A percentile compares a stretch with the other conserved stretches of the same genome.
Evolutionary conservation across 1,140 invertebrate genomes (phyloP).

Genomic region (Heliothis subflexa): DNA sequence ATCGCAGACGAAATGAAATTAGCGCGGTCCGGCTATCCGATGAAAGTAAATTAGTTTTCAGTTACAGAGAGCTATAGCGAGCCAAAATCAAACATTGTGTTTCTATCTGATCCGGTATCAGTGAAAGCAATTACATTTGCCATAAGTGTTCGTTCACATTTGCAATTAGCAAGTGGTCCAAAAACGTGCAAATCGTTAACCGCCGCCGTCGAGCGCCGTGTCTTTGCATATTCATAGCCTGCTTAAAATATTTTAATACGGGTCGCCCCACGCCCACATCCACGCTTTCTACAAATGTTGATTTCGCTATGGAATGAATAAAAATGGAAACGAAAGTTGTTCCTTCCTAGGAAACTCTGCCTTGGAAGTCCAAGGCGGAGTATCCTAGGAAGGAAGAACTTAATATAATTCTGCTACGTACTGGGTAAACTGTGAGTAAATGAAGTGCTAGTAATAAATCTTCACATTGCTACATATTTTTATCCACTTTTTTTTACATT

Average conservation of each 20-base stretch:
- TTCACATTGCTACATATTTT: constrained; percentile 57
- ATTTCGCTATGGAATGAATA: constrained; percentile 75
- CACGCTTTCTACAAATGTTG: constrained; percentile 81
- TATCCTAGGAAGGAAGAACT: too few relatives aligned
- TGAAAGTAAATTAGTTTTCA: constrained; percentile 47
- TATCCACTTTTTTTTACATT: constrained; percentile 47
- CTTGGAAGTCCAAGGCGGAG: too few relatives aligned
- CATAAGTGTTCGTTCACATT: constrained; percentile 84
- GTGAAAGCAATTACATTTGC: constrained; percentile 83
- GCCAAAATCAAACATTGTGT: constrained; percentile 66
- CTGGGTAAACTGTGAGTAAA: constrained; percentile 40
- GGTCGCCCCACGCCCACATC: constrained; percentile 73
- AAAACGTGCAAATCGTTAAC: constrained; percentile 85
- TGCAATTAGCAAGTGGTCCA: constrained; percentile 83
- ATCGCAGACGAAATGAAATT: constrained; percentile 44
- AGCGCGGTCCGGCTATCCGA: constrained; percentile 33
- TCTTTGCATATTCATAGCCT: constrained; percentile 85
- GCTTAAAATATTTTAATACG: constrained; percentile 86
- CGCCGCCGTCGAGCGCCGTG: constrained; percentile 77
- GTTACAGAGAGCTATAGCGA: constrained; percentile 32
- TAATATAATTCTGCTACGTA: constrained; percentile 43
- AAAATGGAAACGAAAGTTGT: constrained; percentile 59
- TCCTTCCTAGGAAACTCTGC: constrained; percentile 30
- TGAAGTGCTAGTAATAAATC: constrained; percentile 30
- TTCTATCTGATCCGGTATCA: constrained; percentile 69